phyloP scores from a whole-genome alignment of 2,888 invertebrate species.

The Auanema freiburgensis region DNA sequence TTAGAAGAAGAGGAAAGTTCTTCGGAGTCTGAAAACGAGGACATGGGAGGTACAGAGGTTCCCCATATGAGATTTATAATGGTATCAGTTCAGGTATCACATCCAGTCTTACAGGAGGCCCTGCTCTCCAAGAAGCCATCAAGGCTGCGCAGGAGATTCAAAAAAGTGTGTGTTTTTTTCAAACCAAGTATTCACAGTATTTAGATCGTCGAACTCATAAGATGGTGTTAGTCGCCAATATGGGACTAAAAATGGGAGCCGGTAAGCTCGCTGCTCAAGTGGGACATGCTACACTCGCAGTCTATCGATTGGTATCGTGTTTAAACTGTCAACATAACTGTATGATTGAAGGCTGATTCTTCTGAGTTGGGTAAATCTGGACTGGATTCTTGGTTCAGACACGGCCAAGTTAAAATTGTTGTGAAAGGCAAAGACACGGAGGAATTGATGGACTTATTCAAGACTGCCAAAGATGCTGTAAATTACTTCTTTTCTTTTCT shows the following conservation, averaged over 20 bases:
- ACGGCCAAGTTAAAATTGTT: conserved; percentile 54
- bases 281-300: conserved; percentile 72
- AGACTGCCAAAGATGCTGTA: conserved; percentile 64
- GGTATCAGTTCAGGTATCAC: background rate
- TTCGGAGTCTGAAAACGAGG: conserved; percentile 8
- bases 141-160: conserved; percentile 7
- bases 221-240: conserved; percentile 74
- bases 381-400: conserved; percentile 32
- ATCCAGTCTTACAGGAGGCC: background rate
- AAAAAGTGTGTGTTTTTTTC: conserved; percentile 8
- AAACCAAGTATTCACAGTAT: background rate
- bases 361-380: conserved; percentile 31
- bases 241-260: conserved; percentile 71
- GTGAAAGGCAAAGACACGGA: conserved; percentile 66
- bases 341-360: conserved; percentile 30
- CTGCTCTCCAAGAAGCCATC: conserved; percentile 8
- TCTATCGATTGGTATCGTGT: conserved; percentile 68
- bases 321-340: background rate
- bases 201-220: conserved; percentile 67
- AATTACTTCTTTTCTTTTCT: conserved; percentile 4
- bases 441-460: conserved; percentile 67
- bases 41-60: background rate
- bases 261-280: conserved; percentile 72
- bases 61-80: background rate
- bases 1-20: conserved; percentile 33